Evolutionary conservation across 2,797 vertebrate genomes (phyloP).

Genomic region (Centroberyx gerrardi): DNA sequence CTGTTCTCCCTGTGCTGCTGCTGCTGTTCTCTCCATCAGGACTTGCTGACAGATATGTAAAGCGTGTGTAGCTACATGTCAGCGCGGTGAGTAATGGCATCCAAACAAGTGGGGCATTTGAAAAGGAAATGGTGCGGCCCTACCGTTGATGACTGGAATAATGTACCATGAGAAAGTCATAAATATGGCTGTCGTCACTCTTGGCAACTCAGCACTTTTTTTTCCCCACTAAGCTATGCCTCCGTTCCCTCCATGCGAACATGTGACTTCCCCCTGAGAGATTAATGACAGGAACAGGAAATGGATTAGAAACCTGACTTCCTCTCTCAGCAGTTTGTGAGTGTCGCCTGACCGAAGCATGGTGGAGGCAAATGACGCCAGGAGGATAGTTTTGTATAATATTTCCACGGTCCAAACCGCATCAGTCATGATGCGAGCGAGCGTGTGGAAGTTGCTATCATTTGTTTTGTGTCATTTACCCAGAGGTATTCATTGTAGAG

Average conservation of each 20-base stretch:
- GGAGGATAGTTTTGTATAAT: not conserved
- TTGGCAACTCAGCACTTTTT: constrained; percentile 36
- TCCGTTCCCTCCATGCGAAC: not conserved
- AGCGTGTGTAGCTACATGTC: constrained; percentile 37
- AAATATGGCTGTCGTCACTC: constrained; percentile 50
- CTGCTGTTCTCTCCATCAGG: not conserved
- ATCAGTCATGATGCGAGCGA: constrained; percentile 11
- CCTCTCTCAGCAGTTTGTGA: not conserved
- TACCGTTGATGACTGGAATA: constrained; percentile 44
- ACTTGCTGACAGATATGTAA: constrained; percentile 54
- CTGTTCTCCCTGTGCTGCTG: not conserved
- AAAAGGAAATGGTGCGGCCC: constrained; percentile 52
- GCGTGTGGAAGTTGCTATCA: not conserved
- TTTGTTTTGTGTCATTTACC: not conserved
- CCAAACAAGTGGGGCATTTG: constrained; percentile 35
- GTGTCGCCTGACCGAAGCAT: no score
- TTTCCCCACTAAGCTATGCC: not conserved
- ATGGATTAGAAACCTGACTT: constrained; percentile 1
- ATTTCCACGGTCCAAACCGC: not conserved
- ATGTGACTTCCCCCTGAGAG: not conserved
- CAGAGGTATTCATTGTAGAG: not conserved
- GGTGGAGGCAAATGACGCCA: not conserved
- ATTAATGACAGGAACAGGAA: constrained; percentile 30
- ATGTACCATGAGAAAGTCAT: constrained; percentile 58
- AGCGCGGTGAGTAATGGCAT: constrained; percentile 60